Percentiles rank a stretch among this genome's conserved stretches.
phyloP scores from a whole-genome alignment of 2,113 vertebrate genomes.

The Todiramphus chloris region DNA sequence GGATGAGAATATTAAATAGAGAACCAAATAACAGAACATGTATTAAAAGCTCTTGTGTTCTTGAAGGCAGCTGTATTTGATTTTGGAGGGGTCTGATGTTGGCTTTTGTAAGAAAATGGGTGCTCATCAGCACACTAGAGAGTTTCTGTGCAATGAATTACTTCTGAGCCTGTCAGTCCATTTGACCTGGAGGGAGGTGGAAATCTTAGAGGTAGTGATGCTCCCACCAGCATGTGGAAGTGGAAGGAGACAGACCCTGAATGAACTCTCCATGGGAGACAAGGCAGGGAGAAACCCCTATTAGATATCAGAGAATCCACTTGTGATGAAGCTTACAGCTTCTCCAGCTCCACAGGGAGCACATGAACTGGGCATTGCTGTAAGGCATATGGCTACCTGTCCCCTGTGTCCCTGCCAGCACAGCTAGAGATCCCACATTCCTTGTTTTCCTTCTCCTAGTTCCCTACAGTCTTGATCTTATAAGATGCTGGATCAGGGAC shows the following conservation, averaged over 20 bases:
- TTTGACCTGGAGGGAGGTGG: background rate
- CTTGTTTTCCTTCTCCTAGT: background rate
- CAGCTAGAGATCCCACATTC: background rate
- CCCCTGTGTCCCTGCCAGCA: fast-evolving
- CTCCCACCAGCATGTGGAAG: background rate
- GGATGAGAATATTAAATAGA: background rate
- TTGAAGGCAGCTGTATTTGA: background rate
- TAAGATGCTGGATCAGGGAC: background rate
- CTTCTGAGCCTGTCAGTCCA: background rate
- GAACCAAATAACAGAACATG: fast-evolving
- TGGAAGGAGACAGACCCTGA: background rate
- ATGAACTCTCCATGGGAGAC: no score
- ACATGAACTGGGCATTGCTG: background rate
- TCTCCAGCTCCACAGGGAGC: background rate
- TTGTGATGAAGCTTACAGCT: background rate
- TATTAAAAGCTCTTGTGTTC: background rate
- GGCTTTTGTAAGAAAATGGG: background rate
- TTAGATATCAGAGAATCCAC: background rate
- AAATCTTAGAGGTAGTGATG: background rate
- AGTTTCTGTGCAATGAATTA: background rate
- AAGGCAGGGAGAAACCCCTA: background rate
- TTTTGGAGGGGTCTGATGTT: background rate
- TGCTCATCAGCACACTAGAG: background rate
- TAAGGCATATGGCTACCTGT: background rate
- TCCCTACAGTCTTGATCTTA: background rate